phyloP scores from a whole-genome alignment of 2,888 invertebrate genomes.

The Parasteatoda lunata region DNA sequence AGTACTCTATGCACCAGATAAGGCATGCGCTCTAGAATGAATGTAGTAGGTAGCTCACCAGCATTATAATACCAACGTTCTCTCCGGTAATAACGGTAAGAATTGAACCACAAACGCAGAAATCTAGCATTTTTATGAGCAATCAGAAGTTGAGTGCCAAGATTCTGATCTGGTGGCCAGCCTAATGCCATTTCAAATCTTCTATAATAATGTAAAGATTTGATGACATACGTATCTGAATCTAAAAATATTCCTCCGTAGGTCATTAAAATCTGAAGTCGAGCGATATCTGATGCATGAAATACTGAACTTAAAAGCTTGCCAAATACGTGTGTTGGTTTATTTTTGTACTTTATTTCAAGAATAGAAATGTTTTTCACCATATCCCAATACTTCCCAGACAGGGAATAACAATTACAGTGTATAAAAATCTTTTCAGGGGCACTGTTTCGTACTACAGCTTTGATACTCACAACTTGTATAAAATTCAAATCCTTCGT shows the following conservation, averaged over 20 bases:
- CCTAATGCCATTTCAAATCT: conserved; percentile 74
- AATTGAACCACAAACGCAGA: conserved; percentile 73
- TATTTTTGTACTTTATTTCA: conserved; percentile 59
- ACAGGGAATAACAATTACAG: conserved; percentile 71
- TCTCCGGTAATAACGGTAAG: conserved; percentile 73
- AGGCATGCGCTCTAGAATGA: conserved; percentile 73
- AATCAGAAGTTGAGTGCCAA: conserved; percentile 73
- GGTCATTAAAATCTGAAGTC: conserved; percentile 73
- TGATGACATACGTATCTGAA: conserved; percentile 73
- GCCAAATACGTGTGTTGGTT: conserved; percentile 75
- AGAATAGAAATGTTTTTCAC: conserved; percentile 60
- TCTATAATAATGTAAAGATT: conserved; percentile 73
- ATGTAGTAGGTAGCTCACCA: conserved; percentile 74
- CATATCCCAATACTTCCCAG: conserved; percentile 71
- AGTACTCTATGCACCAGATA: conserved; percentile 73
- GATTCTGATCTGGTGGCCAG: conserved; percentile 73
- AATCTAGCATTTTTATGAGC: conserved; percentile 74
- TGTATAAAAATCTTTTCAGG: conserved; percentile 73
- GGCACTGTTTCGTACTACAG: conserved; percentile 73
- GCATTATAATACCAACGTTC: conserved; percentile 74
- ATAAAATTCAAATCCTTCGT: conserved; percentile 72
- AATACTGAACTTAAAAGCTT: conserved; percentile 74
- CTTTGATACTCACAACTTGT: conserved; percentile 72
- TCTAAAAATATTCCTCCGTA: conserved; percentile 75
- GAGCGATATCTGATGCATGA: conserved; percentile 74